Base-by-base conservation (phyloP, 2,888 invertebrate species). In the Caenorhabditis afra region DNA sequence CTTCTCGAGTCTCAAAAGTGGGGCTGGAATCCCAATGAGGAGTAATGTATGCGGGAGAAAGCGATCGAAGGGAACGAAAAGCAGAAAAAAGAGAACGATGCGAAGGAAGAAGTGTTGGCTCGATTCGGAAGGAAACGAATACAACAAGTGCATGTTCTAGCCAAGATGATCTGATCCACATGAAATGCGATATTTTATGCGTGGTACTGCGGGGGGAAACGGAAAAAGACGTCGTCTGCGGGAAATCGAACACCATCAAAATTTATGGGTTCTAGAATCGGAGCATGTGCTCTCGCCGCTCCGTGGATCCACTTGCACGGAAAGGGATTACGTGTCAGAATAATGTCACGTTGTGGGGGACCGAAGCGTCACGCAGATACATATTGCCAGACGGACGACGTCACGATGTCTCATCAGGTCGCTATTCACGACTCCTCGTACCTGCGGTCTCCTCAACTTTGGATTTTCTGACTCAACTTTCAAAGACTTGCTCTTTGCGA, bases 221-320 rank as follows among this genome's bases (percentile, higher is more conserved):
- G 29, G 29, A 29, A 29, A 29, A 29, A 29, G 29, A 7, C 29
- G 29, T 29, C 29, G 29, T 29, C 58, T 23, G 44, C 58, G 45
- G 18, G 35, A 73, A 53, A 58, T 59, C 50, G 73, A 65, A 66
- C 64, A 66, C 64, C 50, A 74, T 74, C 65, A 58, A 74, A 53
- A 71, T 71, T 71, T 71, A 71, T 71, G 71, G 71, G 62, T 55
- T 57, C 62, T 62, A 52, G 68, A 68, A 68, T 68, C 58, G 57
- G 58, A 59, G 7, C 29, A 64, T 68, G 52, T 53, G 47, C 47
- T 18, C 18, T n/a, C 18, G 7, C 16, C 3, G 16, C n/a, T 7
- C 47, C 23, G 52, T n/a, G 14, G 22, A 3, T 23, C 2, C n/a
- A n/a, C 23, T 50, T 14, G 29, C 1, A 35, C 8, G 35, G 16